Conservation (phyloP, 2,797 vertebrate genomes). For the Acipenser ruthenus region DNA sequence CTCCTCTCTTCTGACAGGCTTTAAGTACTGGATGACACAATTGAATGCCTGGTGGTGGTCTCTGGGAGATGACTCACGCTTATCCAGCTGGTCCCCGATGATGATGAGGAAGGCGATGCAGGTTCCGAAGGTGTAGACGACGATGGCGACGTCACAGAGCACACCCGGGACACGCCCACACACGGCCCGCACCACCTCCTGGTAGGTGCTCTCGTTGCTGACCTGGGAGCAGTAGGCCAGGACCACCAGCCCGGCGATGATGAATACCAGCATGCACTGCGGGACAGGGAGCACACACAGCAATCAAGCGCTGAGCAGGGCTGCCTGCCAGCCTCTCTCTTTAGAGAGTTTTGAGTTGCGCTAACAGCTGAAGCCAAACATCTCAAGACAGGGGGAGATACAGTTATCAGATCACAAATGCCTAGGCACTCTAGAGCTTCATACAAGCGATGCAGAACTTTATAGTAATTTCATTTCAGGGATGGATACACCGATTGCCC, state of each 20-base stretch:
- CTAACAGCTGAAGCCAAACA: too few relatives aligned
- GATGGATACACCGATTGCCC: too few relatives aligned
- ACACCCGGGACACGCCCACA: slow-evolving; percentile 80
- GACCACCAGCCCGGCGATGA: slow-evolving; percentile 87
- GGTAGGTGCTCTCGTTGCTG: slow-evolving; percentile 87
- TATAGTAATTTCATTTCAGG: too few relatives aligned
- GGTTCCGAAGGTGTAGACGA: slow-evolving; percentile 90
- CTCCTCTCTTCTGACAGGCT: neutral
- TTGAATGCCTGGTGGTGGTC: neutral
- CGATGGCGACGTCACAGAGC: slow-evolving; percentile 83
- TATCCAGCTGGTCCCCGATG: slow-evolving; percentile 93
- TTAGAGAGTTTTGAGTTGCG: too few relatives aligned
- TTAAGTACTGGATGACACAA: neutral
- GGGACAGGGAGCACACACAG: slow-evolving; percentile 12
- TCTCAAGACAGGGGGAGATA: too few relatives aligned
- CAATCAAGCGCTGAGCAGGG: too few relatives aligned
- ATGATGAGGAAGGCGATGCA: slow-evolving; percentile 97
- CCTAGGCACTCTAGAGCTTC: too few relatives aligned
- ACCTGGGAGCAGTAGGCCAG: slow-evolving; percentile 90
- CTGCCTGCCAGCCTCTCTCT: too few relatives aligned
- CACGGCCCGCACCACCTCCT: slow-evolving; percentile 90
- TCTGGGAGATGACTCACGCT: slow-evolving; percentile 62
- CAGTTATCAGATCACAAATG: too few relatives aligned
- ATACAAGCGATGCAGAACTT: too few relatives aligned
- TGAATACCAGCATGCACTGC: slow-evolving; percentile 89